These are phyloP conservation scores for Sebastes umbrosus DNA, from an alignment of 2,797 vertebrate genomes.

Conservation along the genomic window DNA sequence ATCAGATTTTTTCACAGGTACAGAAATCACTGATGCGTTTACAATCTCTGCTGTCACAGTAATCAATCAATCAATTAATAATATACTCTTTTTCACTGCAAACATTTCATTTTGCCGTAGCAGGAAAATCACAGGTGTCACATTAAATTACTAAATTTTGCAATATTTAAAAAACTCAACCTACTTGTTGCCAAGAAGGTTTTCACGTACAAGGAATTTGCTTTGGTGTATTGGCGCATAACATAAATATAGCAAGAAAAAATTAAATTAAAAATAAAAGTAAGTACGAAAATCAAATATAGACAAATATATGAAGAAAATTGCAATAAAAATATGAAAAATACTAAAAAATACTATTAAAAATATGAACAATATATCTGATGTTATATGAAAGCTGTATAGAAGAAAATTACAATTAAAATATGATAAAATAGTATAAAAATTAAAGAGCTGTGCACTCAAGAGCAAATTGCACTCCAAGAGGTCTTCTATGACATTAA, in stretches of 20 bases:
- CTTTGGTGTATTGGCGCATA: background rate
- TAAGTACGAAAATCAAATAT: background rate
- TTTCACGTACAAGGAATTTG: background rate
- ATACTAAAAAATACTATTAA: no score
- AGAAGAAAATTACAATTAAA: no score
- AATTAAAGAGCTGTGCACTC: no score
- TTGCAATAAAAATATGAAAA: no score
- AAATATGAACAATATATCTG: no score
- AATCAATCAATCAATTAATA: background rate
- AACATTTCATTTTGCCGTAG: background rate
- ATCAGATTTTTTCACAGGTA: background rate
- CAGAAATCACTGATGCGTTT: background rate
- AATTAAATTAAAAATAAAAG: background rate
- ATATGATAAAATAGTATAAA: no score
- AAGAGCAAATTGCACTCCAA: no score
- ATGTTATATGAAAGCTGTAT: no score
- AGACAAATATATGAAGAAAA: no score
- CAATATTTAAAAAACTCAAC: background rate
- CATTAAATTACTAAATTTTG: background rate
- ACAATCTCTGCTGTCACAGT: background rate
- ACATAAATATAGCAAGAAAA: background rate
- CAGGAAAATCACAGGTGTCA: background rate
- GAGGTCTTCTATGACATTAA: background rate
- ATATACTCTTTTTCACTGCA: background rate
- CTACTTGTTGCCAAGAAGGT: background rate